Conservation (phyloP, 2,113 vertebrate genomes). For the Austrofundulus limnaeus region DNA sequence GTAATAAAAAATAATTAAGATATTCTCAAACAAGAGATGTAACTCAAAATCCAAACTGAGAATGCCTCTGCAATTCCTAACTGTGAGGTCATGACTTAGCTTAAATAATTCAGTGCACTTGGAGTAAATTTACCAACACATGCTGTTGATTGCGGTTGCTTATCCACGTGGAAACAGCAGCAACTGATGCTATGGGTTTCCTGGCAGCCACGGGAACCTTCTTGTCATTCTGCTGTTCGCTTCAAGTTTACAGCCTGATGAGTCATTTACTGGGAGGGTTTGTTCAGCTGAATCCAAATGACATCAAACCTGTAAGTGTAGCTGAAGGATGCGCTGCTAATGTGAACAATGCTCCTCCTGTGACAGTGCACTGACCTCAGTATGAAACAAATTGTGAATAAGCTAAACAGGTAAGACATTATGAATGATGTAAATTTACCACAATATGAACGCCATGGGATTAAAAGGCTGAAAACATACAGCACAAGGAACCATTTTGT, state of each 20-base stretch:
- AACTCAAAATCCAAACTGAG: not conserved
- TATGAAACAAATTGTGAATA: conserved; percentile 23
- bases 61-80: conserved; percentile 4
- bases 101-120: conserved; percentile 14
- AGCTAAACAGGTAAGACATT: conserved; percentile 24
- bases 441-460: conserved; percentile 28
- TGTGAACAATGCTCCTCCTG: conserved; percentile 27
- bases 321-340: conserved; percentile 11
- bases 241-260: conserved; percentile 49
- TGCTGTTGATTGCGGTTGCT: conserved; percentile 56
- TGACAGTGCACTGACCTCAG: conserved; percentile 8
- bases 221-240: conserved; percentile 49
- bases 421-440: conserved; percentile 4
- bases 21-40: not conserved
- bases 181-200: conserved; percentile 49
- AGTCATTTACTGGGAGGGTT: conserved; percentile 50
- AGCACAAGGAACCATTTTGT: conserved; percentile 49
- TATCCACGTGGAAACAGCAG: conserved; percentile 60
- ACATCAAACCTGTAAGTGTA: conserved; percentile 36
- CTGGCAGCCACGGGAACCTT: conserved; percentile 48
- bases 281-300: conserved; percentile 53
- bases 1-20: conserved; percentile 2
- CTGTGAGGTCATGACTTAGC: not conserved
- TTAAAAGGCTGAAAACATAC: conserved; percentile 42
- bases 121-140: conserved; percentile 39